A percentile compares a stretch with the other conserved stretches of the same genome.
Conservation (phyloP, 2,888 invertebrate species). For the Nudaria mundana region DNA sequence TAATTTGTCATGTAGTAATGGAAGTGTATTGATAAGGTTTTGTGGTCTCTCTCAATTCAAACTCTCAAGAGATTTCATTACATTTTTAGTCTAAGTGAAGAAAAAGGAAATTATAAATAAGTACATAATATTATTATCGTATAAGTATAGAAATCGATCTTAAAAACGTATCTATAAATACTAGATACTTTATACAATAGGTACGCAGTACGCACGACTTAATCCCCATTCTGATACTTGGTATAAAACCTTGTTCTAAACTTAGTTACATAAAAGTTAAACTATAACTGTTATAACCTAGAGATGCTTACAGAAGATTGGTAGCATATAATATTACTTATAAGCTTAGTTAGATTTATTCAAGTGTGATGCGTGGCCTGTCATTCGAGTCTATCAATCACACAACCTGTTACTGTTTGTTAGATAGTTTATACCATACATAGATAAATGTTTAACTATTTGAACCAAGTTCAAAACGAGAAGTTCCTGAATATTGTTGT, state of each 20-base stretch:
- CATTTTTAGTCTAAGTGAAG: no score
- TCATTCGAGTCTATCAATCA: slow-evolving; percentile 41
- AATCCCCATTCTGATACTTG: slow-evolving; percentile 37
- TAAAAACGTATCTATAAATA: slow-evolving; percentile 16
- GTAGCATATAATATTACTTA: slow-evolving; percentile 20
- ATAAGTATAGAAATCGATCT: no score
- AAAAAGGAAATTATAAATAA: no score
- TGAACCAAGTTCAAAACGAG: no score
- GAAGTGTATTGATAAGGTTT: no score
- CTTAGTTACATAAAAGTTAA: slow-evolving; percentile 45
- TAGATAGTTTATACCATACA: slow-evolving; percentile 20
- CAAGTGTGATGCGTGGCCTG: slow-evolving; percentile 26
- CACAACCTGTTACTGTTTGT: slow-evolving; percentile 27
- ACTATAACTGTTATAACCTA: slow-evolving; percentile 20
- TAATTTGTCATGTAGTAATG: no score
- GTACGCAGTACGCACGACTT: slow-evolving; percentile 40
- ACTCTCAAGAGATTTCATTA: no score
- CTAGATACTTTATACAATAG: slow-evolving; percentile 13
- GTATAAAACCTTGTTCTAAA: slow-evolving; percentile 42
- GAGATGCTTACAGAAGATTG: slow-evolving; percentile 10
- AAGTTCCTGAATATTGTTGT: no score
- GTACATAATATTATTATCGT: no score
- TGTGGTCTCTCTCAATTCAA: no score
- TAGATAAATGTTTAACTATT: no score
- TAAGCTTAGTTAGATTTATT: slow-evolving; percentile 30